Base-by-base conservation (phyloP, 2,113 vertebrate species). In the Xiphorhynchus elegans region DNA sequence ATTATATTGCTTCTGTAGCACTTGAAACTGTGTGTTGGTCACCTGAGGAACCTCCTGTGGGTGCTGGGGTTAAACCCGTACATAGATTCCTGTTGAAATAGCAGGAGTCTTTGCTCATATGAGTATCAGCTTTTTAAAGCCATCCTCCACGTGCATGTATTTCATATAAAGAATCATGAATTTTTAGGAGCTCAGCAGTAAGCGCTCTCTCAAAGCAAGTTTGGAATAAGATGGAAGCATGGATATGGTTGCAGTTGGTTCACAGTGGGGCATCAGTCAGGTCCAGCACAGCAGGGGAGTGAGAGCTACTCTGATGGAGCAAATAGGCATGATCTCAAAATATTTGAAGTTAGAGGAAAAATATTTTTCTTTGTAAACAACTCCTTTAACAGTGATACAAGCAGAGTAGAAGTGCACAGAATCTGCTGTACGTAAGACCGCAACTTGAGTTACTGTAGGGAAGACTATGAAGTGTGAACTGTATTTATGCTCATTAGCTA, bases 371-470 rank as follows among this genome's bases (percentile, higher is more conserved):
- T 55, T n/a, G 9, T 53, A 70, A 78, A n/a, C 5, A 17, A 3
- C 42, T 81, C 44, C 25, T 81, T 60, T 50, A 46, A 13, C 56
- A 74, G 49, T 21, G 15, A 33, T 58, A 10, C 4, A 11, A 9
- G 31, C 39, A 81, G 47, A 67, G 37, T 13, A 40, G 46, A 69
- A 66, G 31, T 31, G 7, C 39, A 35, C 23, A 63, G n/a, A 66
- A 60, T 26, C 39, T 82, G 17, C 56, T 24, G 10, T 29, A 37
- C 0, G 0, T 17, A 39, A 19, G 39, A 68, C 28, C 13, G 33
- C 46, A 81, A 12, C 18, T 53, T 67, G 12, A 13, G 58, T 84
- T 59, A 50, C 16, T 67, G 28, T 35, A 37, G 37, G 37, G 83
- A 44, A 63, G 29, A 20, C 11, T 29, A 28, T 37, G 44, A 87